phyloP scores from a whole-genome alignment of 2,113 vertebrate species.

The Aleadryas rufinucha region DNA sequence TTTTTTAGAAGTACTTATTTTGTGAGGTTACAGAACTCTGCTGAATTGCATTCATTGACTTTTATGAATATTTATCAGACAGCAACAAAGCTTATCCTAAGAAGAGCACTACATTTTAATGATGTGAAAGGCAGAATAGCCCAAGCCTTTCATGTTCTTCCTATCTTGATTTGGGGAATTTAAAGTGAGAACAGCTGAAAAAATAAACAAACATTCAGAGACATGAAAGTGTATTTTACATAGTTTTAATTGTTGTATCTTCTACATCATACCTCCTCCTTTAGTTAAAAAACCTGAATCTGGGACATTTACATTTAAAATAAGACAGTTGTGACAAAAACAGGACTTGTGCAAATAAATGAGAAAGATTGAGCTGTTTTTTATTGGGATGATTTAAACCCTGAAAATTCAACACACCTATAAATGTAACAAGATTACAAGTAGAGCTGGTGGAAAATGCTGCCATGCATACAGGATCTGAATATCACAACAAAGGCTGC shows the following conservation, averaged over 20 bases:
- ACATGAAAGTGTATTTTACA: background rate
- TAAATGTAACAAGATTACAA: background rate
- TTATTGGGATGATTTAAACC: background rate
- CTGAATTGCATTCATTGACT: background rate
- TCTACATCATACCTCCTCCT: background rate
- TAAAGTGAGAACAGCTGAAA: background rate
- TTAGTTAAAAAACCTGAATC: background rate
- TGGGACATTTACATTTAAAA: background rate
- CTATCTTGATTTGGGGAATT: background rate
- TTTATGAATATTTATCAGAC: slow-evolving; percentile 1
- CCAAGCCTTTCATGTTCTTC: background rate
- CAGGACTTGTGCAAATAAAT: background rate
- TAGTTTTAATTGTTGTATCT: background rate
- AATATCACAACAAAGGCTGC: background rate
- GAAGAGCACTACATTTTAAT: background rate
- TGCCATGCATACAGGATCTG: background rate
- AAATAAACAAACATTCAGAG: background rate
- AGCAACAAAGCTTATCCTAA: background rate
- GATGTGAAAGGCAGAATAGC: background rate
- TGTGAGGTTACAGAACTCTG: background rate
- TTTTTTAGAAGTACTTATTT: background rate
- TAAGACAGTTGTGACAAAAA: background rate
- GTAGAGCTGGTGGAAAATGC: background rate
- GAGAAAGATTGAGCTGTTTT: background rate
- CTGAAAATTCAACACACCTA: background rate